These are phyloP conservation scores for Nesidiocoris tenuis DNA, from an alignment of 2,888 invertebrate genomes.

Conservation along the genomic window DNA sequence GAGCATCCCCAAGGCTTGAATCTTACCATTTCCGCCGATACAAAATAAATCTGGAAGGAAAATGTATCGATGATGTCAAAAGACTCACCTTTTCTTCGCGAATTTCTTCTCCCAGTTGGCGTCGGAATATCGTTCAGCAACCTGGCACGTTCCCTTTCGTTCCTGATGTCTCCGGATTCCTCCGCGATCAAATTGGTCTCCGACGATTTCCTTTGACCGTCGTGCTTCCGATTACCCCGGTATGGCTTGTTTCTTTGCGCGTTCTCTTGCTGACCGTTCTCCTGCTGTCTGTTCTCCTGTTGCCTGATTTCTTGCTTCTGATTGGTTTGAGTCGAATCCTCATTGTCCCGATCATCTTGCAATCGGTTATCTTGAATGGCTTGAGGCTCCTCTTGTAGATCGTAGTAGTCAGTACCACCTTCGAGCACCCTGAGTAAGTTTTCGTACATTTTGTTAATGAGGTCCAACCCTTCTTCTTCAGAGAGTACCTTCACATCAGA, in stretches of 20 bases:
- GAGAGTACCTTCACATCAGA: conserved; percentile 32
- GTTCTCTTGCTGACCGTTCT: not conserved
- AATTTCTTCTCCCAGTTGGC: not conserved
- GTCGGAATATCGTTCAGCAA: not conserved
- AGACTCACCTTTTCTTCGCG: conserved; percentile 31
- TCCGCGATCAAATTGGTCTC: conserved; percentile 14
- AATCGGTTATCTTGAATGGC: not conserved
- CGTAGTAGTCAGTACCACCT: conserved; percentile 33
- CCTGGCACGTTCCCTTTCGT: not conserved
- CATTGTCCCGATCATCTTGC: not conserved
- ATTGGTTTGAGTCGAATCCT: not conserved
- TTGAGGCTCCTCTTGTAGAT: conserved; percentile 14
- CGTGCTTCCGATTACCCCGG: not conserved
- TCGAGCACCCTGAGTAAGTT: conserved; percentile 24
- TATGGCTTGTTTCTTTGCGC: not conserved
- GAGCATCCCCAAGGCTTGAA: too few species aligned
- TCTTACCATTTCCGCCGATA: too few species aligned
- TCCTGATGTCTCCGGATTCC: conserved; percentile 32
- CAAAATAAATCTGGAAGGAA: too few species aligned
- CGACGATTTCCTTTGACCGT: not conserved
- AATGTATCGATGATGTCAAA: too few species aligned
- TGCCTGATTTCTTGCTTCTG: not conserved
- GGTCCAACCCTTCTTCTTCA: conserved; percentile 19
- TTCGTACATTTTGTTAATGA: conserved; percentile 36
- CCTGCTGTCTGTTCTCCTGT: not conserved